Evolutionary conservation across 2,113 vertebrate species (phyloP).

Genomic region (Podiceps cristatus): DNA sequence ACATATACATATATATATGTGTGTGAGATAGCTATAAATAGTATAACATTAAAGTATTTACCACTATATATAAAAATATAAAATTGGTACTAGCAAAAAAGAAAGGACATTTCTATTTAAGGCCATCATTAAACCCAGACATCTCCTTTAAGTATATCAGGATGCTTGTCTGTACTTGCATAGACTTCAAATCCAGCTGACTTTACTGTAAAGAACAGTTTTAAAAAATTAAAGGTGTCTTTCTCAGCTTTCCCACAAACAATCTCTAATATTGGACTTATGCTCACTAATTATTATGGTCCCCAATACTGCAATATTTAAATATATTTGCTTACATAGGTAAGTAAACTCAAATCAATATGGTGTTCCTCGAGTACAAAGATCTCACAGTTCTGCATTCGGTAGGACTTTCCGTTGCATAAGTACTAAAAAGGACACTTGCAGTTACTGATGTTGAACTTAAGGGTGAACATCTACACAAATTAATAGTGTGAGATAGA

Average conservation of each 20-base stretch:
- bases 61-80: neutral
- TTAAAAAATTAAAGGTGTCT: neutral
- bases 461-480: neutral
- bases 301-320: neutral
- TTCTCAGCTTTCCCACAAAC: neutral
- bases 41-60: neutral
- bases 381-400: neutral
- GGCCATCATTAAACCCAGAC: neutral
- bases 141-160: neutral
- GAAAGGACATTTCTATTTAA: neutral
- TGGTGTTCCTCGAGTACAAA: accelerated
- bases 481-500: neutral
- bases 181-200: neutral
- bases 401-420: neutral
- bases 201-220: neutral
- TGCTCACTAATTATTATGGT: neutral
- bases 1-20: neutral
- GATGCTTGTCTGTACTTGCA: neutral
- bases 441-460: neutral
- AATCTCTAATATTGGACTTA: neutral
- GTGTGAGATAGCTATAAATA: neutral
- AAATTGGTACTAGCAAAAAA: neutral
- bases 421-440: neutral
- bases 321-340: neutral
- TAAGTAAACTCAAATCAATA: neutral